Evolutionary conservation across 2,888 invertebrate species (phyloP).

Genomic region (Dorcus hopei): DNA sequence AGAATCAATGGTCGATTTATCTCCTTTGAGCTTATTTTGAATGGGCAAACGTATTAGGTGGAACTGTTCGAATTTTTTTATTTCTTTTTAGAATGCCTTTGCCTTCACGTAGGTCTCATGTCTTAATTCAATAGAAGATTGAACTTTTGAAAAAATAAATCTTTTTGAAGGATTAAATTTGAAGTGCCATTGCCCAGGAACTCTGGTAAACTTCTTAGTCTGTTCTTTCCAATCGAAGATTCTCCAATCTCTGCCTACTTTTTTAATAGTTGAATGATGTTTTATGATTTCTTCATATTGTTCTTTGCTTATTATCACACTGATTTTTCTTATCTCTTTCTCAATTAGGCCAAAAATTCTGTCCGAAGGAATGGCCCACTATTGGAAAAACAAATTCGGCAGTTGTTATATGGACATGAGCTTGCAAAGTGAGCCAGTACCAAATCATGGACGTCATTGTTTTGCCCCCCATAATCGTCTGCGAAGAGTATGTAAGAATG

Average conservation of each 20-base stretch:
- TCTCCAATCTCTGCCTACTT: not conserved
- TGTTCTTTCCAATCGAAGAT: conserved; percentile 6
- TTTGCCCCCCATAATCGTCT: conserved; percentile 4
- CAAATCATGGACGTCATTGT: conserved; percentile 3
- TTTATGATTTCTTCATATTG: conserved; percentile 4
- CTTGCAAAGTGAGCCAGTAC: not conserved
- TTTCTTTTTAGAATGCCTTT: too few relatives aligned
- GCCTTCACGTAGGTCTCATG: too few relatives aligned
- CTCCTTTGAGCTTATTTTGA: too few relatives aligned
- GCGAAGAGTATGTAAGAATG: too few relatives aligned
- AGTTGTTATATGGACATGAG: not conserved
- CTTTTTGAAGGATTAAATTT: too few relatives aligned
- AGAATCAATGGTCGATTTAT: too few relatives aligned
- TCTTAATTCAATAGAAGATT: too few relatives aligned
- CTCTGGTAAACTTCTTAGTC: not conserved
- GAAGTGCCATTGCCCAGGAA: too few relatives aligned
- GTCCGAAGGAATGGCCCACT: conserved; percentile 5
- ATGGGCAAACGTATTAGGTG: too few relatives aligned
- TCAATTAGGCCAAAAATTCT: not conserved
- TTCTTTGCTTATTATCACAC: conserved; percentile 2
- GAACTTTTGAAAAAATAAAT: too few relatives aligned
- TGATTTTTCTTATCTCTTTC: not conserved
- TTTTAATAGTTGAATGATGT: conserved; percentile 4
- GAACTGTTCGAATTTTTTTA: too few relatives aligned
- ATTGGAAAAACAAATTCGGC: conserved; percentile 3